Base-by-base conservation (phyloP, 2,888 invertebrate genomes). In the Ernsta delagoae region DNA sequence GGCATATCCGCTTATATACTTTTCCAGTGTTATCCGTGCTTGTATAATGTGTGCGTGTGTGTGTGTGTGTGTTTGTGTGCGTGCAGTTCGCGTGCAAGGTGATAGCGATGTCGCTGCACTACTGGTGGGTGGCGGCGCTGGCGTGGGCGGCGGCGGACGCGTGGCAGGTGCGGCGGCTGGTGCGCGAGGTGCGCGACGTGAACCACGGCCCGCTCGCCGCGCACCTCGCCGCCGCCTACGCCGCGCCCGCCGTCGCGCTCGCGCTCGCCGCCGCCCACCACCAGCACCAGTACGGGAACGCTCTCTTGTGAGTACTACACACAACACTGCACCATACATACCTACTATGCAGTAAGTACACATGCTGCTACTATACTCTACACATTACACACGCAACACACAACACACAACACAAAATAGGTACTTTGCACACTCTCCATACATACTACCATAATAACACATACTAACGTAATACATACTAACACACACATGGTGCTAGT, bases 161-260 rank as follows among this genome's bases (percentile, higher is more conserved):
- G 41, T 95, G 98, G 77, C 99, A 99, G 89, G 94, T 99, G 70
- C 98, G 99, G 82, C 95, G 99, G 59, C 97, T 99, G 96, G 92
- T 99, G 76, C 98, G 98, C 3, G 99, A 99, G 92, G 97, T 99
- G 95, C 94, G 99, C 4, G 98, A 99, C 88, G 98, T 99, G 60
- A 99, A 99, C 94, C 98, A 98, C 86, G 99, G 98, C 4, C 97
- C 97, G 45, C 97, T 99, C 70, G 97, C 98, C 83, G 98, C 98
- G 84, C 99, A 98, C 85, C 97, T 98, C 78, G 97, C 97, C 12
- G 95, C 98, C 82, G 99, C 98, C 12, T 99, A 98, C 85, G 98
- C 97, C 68, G 95, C 97, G 72, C 99, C 99, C 0, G 98, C 98
- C 0, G 96, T 99, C 11, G 95, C 97, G 59, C 97, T 99, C 0